Conservation (phyloP, 2,113 vertebrate species). For the Taxidea taxus region DNA sequence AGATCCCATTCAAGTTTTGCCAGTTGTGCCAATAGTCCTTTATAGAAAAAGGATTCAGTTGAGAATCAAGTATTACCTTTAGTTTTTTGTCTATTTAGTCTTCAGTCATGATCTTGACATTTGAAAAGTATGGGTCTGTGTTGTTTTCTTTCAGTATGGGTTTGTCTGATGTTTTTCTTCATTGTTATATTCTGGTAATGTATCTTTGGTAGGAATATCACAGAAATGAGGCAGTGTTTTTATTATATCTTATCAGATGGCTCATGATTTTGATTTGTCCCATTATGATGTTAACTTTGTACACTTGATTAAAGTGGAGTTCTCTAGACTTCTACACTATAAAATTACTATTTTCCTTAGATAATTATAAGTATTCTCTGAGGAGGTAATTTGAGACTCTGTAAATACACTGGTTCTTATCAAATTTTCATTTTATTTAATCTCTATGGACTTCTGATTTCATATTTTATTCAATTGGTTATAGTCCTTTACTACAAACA, state of each 20-base stretch:
- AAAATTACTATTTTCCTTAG: neutral
- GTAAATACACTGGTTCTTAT: neutral
- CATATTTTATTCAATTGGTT: neutral
- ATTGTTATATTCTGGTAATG: neutral
- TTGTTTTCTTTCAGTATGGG: neutral
- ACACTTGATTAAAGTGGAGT: neutral
- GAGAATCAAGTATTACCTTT: neutral
- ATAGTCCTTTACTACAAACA: neutral
- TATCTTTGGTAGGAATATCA: neutral
- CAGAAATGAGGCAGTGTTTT: neutral
- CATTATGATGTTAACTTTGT: neutral
- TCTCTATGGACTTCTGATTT: neutral
- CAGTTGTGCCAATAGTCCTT: neutral
- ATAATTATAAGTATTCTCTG: neutral
- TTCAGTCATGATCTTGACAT: neutral
- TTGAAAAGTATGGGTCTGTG: neutral
- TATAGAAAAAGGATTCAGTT: neutral
- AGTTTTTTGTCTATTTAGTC: neutral
- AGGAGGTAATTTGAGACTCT: neutral
- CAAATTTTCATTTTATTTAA: neutral
- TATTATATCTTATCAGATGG: neutral
- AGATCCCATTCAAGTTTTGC: neutral
- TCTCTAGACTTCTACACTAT: neutral
- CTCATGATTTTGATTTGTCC: neutral
- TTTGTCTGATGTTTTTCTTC: neutral